phyloP scores from a whole-genome alignment of 2,888 invertebrate genomes.

The Aplocera efformata region DNA sequence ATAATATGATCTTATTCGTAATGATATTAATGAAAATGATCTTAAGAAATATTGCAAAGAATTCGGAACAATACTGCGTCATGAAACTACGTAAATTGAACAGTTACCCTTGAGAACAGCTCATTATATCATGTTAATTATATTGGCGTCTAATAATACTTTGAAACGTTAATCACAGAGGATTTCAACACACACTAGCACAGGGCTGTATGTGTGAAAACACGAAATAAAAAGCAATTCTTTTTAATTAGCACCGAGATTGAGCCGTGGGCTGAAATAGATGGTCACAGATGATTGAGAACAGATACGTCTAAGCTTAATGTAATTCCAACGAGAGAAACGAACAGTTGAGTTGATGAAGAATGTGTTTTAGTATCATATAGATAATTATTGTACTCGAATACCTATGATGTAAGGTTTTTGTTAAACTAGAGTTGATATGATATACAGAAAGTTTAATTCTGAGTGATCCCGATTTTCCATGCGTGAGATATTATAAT shows the following conservation, averaged over 20 bases:
- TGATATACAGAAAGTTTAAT: no score
- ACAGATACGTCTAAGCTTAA: constrained; percentile 7
- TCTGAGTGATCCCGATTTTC: no score
- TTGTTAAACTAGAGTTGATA: no score
- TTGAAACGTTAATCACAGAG: constrained; percentile 51
- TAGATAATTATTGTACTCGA: no score
- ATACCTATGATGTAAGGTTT: no score
- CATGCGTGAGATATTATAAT: no score
- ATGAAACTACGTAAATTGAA: constrained; percentile 18
- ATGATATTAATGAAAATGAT: no score
- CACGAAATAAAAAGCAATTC: constrained; percentile 79
- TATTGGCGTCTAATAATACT: constrained; percentile 47
- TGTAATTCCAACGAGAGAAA: background rate
- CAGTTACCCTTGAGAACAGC: constrained; percentile 28
- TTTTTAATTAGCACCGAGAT: constrained; percentile 76
- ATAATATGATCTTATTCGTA: no score
- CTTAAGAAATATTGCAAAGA: constrained; percentile 12
- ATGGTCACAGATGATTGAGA: constrained; percentile 26
- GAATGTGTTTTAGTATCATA: no score
- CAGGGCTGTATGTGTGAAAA: constrained; percentile 38
- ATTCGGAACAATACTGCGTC: constrained; percentile 2
- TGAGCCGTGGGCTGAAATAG: constrained; percentile 65
- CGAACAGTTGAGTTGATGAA: no score
- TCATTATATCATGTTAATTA: constrained; percentile 47
- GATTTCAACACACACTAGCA: constrained; percentile 48